Base-by-base conservation (phyloP, 1,140 invertebrate genomes). In the Zaprionus nigranus region DNA sequence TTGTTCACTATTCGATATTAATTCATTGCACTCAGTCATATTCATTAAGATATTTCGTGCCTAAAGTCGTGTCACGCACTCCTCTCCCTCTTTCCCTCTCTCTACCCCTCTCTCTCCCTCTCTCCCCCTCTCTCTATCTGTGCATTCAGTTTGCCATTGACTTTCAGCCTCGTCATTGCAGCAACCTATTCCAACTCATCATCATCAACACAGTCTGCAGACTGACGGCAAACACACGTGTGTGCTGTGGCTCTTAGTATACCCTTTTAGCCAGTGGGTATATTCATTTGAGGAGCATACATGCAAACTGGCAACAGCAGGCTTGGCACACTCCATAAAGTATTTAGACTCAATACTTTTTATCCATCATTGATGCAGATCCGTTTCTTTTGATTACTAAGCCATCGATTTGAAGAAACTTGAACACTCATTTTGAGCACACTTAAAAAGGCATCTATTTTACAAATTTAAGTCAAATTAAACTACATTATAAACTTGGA, bases 71-170 rank as follows among this genome's bases (percentile, higher is more conserved):
- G 22, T 72, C 81, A 84, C 81, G 78, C 11, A 3, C 22, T 22
- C 81, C 83, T 72, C 81, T 65, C 67, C 77, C 46, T 15, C 40
- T 20, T 3, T n/a, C 26, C 22, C 5, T 40, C 2, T n/a, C 11
- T 34, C 53, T 30, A n/a, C n/a, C 30, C 3, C 17, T 34, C 65
- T 30, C 76, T 72, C 81, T 17, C 17, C 17, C 17, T 17, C 17
- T 17, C 17, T 17, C 26, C 15, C 0, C 7, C 26, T 2, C 5
- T 40, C 15, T 12, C 17, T 34, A 58, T 30, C 57, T 74, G 68
- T 74, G 71, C 71, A 57, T 62, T 61, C 65, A 57, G 57, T 24
- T 75, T 75, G 72, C 72, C 84, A 88, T 77, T 86, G 84, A 86
- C 69, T 82, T 81, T 73, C 73, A 80, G 77, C 64, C 76, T 54